phyloP scores from a whole-genome alignment of 2,888 invertebrate genomes.

The Lithophane semibrunnea region DNA sequence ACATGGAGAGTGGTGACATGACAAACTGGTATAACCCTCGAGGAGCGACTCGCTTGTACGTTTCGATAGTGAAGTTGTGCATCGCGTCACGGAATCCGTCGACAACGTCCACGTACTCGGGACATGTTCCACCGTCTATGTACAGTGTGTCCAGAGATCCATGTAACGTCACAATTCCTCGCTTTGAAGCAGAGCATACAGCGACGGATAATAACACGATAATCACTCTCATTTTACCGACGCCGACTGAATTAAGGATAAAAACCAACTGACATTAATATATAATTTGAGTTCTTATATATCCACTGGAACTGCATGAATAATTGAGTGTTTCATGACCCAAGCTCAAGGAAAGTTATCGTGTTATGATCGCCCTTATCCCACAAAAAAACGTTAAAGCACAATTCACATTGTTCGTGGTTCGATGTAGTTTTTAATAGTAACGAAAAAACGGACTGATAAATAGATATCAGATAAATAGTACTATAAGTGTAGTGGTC shows the following conservation, averaged over 20 bases:
- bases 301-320: slow-evolving; percentile 6
- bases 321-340: slow-evolving; percentile 1
- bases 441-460: background rate
- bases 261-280: slow-evolving; percentile 20
- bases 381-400: background rate
- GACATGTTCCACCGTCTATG: slow-evolving; percentile 28
- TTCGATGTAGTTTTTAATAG: background rate
- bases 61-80: slow-evolving; percentile 50
- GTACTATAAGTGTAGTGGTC: background rate
- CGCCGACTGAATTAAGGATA: slow-evolving; percentile 14
- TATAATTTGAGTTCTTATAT: slow-evolving; percentile 30
- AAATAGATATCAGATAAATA: background rate
- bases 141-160: slow-evolving; percentile 35
- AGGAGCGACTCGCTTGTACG: slow-evolving; percentile 41
- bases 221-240: slow-evolving; percentile 26
- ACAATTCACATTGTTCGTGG: background rate
- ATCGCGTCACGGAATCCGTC: slow-evolving; percentile 41
- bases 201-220: slow-evolving; percentile 10
- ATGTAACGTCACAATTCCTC: slow-evolving; percentile 30
- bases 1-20: slow-evolving; percentile 53
- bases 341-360: background rate
- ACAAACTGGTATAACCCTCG: slow-evolving; percentile 48
- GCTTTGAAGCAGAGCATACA: slow-evolving; percentile 27
- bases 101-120: slow-evolving; percentile 30
- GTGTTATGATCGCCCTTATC: background rate